Evolutionary conservation across 2,888 invertebrate genomes (phyloP).

Genomic region (Limenitis camilla): DNA sequence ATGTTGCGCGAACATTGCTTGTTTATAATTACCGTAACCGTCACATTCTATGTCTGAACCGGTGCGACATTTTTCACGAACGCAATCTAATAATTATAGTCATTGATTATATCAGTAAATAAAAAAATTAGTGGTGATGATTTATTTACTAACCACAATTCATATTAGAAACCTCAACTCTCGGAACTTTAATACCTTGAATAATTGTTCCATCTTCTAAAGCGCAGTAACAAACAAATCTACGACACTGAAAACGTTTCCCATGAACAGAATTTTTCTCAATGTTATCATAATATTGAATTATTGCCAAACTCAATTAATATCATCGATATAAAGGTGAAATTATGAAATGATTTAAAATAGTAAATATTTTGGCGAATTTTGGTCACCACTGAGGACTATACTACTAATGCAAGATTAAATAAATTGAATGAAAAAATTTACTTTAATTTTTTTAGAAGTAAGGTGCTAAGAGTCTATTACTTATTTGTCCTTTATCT

Average conservation of each 20-base stretch:
- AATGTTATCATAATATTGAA: constrained; percentile 5
- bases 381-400: too few relatives aligned
- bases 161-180: constrained; percentile 66
- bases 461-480: too few relatives aligned
- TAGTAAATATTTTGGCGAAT: too few relatives aligned
- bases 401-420: too few relatives aligned
- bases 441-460: too few relatives aligned
- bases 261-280: neutral
- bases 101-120: neutral
- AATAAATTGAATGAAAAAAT: too few relatives aligned
- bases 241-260: constrained; percentile 46
- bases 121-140: neutral
- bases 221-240: constrained; percentile 62
- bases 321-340: neutral
- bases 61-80: constrained; percentile 58
- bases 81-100: constrained; percentile 44
- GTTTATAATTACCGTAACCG: constrained; percentile 60
- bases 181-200: constrained; percentile 57
- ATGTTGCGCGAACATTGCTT: constrained; percentile 43
- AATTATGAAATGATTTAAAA: too few relatives aligned
- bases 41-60: constrained; percentile 51
- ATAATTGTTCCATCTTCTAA: constrained; percentile 58
- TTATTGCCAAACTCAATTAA: neutral
- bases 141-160: constrained; percentile 47
- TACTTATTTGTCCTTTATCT: too few relatives aligned